Evolutionary conservation across 1,140 invertebrate genomes (phyloP).

Genomic region (Triops cancriformis): DNA sequence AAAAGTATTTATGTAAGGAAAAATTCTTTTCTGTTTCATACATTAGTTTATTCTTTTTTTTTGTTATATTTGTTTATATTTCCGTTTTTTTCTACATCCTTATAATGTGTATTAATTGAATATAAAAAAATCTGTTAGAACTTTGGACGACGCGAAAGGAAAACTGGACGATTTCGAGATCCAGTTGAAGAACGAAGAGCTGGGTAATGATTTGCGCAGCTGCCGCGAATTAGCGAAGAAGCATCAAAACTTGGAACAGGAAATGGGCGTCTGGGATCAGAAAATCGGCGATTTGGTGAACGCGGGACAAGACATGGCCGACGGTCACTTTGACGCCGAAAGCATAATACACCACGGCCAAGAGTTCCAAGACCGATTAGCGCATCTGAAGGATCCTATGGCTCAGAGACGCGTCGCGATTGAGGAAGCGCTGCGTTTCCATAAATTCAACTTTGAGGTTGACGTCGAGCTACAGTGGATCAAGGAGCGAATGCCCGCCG

Average conservation of each 20-base stretch:
- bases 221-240: slow-evolving; percentile 82
- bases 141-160: slow-evolving; percentile 66
- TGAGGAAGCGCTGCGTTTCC: slow-evolving; percentile 76
- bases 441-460: slow-evolving; percentile 90
- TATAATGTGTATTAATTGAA: no score
- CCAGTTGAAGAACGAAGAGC: slow-evolving; percentile 55
- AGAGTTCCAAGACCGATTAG: slow-evolving; percentile 56
- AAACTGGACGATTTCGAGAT: slow-evolving; percentile 58
- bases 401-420: slow-evolving; percentile 60
- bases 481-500: slow-evolving; percentile 73
- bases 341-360: slow-evolving; percentile 72
- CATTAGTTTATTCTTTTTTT: no score
- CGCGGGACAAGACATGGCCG: slow-evolving; percentile 79
- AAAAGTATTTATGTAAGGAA: no score
- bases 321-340: slow-evolving; percentile 85
- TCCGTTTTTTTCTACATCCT: no score
- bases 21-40: no score
- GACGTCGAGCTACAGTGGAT: slow-evolving; percentile 94
- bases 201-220: slow-evolving; percentile 73
- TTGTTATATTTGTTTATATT: no score
- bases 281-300: slow-evolving; percentile 64
- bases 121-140: no score
- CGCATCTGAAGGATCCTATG: slow-evolving; percentile 38
- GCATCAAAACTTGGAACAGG: slow-evolving; percentile 71
- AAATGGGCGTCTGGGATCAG: slow-evolving; percentile 65